Percentiles rank a stretch among this genome's conserved stretches.
Conservation (phyloP, 2,113 vertebrate genomes). For the Amphiprion ocellaris region DNA sequence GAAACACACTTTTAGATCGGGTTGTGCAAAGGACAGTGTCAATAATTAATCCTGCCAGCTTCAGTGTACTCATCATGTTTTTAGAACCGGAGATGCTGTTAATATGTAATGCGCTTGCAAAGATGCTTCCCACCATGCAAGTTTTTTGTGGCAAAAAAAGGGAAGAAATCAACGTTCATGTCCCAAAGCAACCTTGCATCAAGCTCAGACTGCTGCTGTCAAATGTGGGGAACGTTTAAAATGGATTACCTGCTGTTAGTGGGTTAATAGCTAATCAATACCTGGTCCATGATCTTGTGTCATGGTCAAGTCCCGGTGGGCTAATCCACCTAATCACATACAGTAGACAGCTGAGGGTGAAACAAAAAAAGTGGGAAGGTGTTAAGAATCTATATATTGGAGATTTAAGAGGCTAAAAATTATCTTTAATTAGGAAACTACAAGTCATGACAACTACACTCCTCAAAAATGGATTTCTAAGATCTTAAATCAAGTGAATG, state of each 20-base stretch:
- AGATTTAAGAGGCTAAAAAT: not conserved
- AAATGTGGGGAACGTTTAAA: slow-evolving; percentile 85
- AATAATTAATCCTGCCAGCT: slow-evolving; percentile 82
- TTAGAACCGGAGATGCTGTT: slow-evolving; percentile 72
- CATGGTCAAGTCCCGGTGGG: slow-evolving; percentile 75
- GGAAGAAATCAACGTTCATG: slow-evolving; percentile 75
- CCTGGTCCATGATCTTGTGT: slow-evolving; percentile 50
- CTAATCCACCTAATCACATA: slow-evolving; percentile 75
- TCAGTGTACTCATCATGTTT: slow-evolving; percentile 80
- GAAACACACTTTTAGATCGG: slow-evolving; percentile 70
- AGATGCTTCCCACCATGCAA: slow-evolving; percentile 56
- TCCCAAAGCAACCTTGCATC: slow-evolving; percentile 69
- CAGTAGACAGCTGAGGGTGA: not conserved
- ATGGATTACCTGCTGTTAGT: slow-evolving; percentile 89
- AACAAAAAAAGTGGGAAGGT: not conserved
- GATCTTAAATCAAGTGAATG: not conserved
- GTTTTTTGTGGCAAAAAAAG: slow-evolving; percentile 39
- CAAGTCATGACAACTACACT: not conserved
- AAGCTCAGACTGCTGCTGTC: slow-evolving; percentile 76
- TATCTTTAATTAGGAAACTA: not conserved
- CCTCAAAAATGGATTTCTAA: not conserved
- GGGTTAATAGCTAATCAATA: slow-evolving; percentile 90
- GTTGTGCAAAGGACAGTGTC: slow-evolving; percentile 81
- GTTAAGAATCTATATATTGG: not conserved
- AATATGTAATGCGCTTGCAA: slow-evolving; percentile 71